Evolutionary conservation across 2,888 invertebrate genomes (phyloP), one percentile per base, ranked within the genome.

Genomic region (Drosophila ezoana): DNA sequence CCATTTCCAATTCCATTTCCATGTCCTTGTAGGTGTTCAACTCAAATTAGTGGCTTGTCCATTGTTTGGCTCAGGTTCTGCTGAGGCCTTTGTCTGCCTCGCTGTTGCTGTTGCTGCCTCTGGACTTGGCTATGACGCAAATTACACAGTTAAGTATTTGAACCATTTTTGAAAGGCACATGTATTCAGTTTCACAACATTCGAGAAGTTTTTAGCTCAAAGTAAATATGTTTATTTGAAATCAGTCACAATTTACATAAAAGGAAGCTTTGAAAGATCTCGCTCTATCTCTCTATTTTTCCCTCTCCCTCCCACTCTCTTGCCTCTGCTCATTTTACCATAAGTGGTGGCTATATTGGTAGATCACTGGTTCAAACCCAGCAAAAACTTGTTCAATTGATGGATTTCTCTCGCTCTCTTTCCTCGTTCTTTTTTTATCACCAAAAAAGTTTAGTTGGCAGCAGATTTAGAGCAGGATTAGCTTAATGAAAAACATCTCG

Each of bases 41-140:
- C 72, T 54, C 87, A 87, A 83, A 87, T 83, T 85, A 76, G 87
- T 85, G 82, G 76, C 82, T 81, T 74, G 69, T 60, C 57, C 70
- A 73, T 76, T 78, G 61, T 73, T 60, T 38, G 40, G 40, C 52
- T 38, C 20, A 23, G 52, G 43, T 14, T 59, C 51, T 32, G 56
- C 9, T 4, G 4, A 43, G 44, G 53, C 45, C 28, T 33, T 45
- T 45, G 38, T 64, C 45, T 48, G 48, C 23, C 8, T 23, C 23
- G 5, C 23, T 8, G 8, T 49, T 14, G 10, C 28, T 13, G 2
- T 5, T 37, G 23, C 13, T 16, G 35, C 10, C 28, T 28, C 28
- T 35, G 35, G 4, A 13, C 13, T 35, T 4, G 13, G 35, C 37
- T 37, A 9, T 38, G 14, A 23, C n/a, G 10, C 3, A 20, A 49